These are phyloP conservation scores for Kuschelorhynchus macadamiae DNA, from an alignment of 2,888 invertebrate species.

Conservation along the genomic window DNA sequence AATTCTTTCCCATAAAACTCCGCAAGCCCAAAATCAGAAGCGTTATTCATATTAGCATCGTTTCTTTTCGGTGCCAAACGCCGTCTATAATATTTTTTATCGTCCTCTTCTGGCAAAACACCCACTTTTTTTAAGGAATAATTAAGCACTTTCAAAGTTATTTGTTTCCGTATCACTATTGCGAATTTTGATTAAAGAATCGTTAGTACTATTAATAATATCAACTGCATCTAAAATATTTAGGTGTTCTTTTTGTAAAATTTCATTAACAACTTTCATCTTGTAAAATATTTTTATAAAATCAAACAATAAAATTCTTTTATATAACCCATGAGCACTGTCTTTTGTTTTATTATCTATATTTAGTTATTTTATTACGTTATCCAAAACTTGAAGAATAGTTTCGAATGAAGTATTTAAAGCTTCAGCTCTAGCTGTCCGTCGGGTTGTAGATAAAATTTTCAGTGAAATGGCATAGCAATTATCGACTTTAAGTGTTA, in stretches of 20 bases:
- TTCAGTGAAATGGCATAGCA: not conserved
- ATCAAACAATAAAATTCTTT: not conserved
- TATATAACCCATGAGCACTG: too few relatives aligned
- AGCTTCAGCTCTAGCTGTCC: not conserved
- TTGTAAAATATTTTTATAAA: constrained; percentile 7
- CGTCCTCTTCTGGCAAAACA: not conserved
- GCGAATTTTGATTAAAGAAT: not conserved
- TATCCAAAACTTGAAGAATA: not conserved
- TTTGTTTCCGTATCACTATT: not conserved
- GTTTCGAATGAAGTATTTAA: not conserved
- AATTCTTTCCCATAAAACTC: too few relatives aligned
- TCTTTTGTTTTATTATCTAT: too few relatives aligned
- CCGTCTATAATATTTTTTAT: not conserved
- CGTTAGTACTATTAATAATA: not conserved
- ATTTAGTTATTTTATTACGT: not conserved
- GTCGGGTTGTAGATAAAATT: not conserved
- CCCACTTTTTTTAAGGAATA: not conserved
- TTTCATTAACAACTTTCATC: constrained; percentile 1
- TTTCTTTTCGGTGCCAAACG: not conserved
- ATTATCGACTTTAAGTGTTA: not conserved
- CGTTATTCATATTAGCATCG: not conserved
- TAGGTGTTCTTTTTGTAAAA: not conserved
- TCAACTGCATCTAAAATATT: not conserved
- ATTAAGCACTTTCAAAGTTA: constrained; percentile 9
- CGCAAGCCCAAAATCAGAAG: not conserved